Base-by-base conservation (phyloP, 1,140 invertebrate species). In the Zophobas morio region DNA sequence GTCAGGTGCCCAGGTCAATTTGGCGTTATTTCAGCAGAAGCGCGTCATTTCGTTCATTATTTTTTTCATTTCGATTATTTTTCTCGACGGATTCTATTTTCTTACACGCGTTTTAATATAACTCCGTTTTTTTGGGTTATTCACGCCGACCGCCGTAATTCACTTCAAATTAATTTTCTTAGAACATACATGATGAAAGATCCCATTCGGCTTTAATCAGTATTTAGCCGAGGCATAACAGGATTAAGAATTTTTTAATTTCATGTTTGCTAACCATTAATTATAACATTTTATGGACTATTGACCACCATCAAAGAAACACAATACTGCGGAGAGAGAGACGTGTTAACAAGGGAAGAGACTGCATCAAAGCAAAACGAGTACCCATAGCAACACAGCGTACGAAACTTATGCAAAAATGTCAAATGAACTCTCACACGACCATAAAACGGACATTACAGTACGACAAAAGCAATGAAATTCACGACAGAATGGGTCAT, bases 181-280 rank as follows among this genome's bases (percentile, higher is more conserved):
- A 66, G 60, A 66, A 66, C 39, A 66, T 66, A 66, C 37, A 66
- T 66, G 60, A 66, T 66, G 39, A 66, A 66, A 66, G 60, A 2
- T 66, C 1, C 57, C 57, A 63, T 63, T 39, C 6, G 6, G 37
- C 1, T 63, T 63, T 63, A 63, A 63, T 20, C 57, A 63, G 6
- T 40, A 63, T 63, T 57, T 63, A 20, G 57, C 37, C 51, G 36
- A 66, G 1, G n/a, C 32, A 42, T 57, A 66, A 66, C 60, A 66
- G 39, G 60, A 66, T 66, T 66, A 40, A 66, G 60, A 66, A 66
- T 66, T 66, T 66, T 66, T 66, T 66, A 66, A 63, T 63, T 63
- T 63, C 57, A 63, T 63, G 57, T 63, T 63, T 42, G 57, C 57
- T 42, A 63, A 63, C 57, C 57, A 40, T 40, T 63, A 63, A 66